A percentile compares a stretch with the other conserved stretches of the same genome.
Evolutionary conservation across 2,797 vertebrate species (phyloP).

Genomic region (Gallinago solitaria): DNA sequence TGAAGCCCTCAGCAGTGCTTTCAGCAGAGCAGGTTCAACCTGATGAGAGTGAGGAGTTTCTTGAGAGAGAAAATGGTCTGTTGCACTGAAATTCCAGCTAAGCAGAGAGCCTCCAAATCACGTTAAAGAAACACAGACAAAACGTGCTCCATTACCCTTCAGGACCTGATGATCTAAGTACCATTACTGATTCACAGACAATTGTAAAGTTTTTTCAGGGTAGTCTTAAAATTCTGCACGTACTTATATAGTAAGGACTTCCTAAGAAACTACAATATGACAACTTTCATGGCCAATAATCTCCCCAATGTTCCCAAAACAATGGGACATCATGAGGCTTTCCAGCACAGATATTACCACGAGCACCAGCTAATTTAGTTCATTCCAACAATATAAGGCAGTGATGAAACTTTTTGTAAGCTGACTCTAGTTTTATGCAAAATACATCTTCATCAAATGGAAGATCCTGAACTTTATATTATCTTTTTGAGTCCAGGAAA

Average conservation of each 20-base stretch:
- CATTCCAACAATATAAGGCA: neutral
- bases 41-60: neutral
- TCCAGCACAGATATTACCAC: neutral
- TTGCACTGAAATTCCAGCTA: neutral
- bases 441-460: neutral
- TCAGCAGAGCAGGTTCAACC: neutral
- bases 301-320: neutral
- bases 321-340: neutral
- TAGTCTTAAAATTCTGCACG: neutral
- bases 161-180: neutral
- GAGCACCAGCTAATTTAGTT: rapidly evolving
- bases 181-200: neutral
- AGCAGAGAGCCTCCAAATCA: neutral
- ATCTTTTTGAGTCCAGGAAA: neutral
- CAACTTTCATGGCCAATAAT: neutral
- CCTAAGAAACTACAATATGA: neutral
- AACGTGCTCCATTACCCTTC: neutral
- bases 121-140: neutral
- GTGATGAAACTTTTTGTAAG: neutral
- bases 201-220: neutral
- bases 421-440: neutral
- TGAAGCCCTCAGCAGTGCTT: neutral
- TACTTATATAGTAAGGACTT: neutral
- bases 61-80: neutral
- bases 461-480: neutral